phyloP scores from a whole-genome alignment of 2,797 vertebrate genomes.

The Sebastes iracundus region DNA sequence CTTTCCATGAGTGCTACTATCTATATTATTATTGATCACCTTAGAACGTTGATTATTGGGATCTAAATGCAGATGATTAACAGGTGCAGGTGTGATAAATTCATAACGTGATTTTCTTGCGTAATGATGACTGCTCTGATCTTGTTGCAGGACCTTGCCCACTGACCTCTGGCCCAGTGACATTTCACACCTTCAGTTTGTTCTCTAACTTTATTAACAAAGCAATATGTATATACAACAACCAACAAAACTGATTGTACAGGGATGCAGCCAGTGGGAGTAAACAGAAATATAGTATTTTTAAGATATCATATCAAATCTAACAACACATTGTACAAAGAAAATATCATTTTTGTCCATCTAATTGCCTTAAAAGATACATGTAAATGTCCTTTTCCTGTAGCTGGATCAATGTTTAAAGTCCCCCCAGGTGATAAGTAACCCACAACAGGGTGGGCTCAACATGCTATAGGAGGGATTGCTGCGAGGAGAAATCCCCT shows the following conservation, averaged over 20 bases:
- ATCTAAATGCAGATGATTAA: neutral
- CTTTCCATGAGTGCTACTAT: neutral
- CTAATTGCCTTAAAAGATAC: neutral
- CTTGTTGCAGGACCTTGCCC: neutral
- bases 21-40: neutral
- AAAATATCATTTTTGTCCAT: neutral
- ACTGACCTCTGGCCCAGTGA: neutral
- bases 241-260: neutral
- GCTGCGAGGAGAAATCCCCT: neutral
- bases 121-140: no score
- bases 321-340: neutral
- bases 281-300: neutral
- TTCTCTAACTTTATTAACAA: neutral
- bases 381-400: neutral
- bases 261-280: neutral
- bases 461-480: neutral
- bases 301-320: no score
- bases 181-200: neutral
- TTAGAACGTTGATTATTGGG: neutral
- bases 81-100: neutral
- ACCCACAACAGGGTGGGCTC: neutral
- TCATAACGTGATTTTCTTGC: neutral
- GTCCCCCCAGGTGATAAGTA: neutral
- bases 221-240: neutral
- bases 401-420: neutral